Percentiles rank a stretch among this genome's conserved stretches.
Conservation (phyloP, 2,888 invertebrate genomes). For the Nephrotoma flavescens region DNA sequence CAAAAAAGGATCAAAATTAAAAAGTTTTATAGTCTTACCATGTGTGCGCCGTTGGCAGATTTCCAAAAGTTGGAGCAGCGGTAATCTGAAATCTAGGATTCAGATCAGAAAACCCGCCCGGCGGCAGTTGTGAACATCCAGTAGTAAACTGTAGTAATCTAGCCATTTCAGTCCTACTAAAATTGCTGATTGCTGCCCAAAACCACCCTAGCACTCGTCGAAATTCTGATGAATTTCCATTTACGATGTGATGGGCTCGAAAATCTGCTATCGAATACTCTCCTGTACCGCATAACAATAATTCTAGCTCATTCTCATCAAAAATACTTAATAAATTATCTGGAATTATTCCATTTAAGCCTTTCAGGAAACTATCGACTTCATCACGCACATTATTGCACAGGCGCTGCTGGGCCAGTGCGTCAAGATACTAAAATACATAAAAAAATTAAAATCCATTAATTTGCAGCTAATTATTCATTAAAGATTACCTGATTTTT, state of each 20-base stretch:
- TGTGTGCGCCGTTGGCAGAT: slow-evolving; percentile 86
- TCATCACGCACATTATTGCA: slow-evolving; percentile 69
- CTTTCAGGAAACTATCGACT: slow-evolving; percentile 77
- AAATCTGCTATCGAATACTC: slow-evolving; percentile 84
- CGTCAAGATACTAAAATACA: slow-evolving; percentile 53
- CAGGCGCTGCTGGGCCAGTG: slow-evolving; percentile 76
- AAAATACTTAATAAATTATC: slow-evolving; percentile 87
- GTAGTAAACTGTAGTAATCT: slow-evolving; percentile 84
- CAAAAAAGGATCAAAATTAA: no score
- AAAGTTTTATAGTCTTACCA: slow-evolving; percentile 45
- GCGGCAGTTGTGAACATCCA: slow-evolving; percentile 81
- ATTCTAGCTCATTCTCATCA: slow-evolving; percentile 93
- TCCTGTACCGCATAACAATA: slow-evolving; percentile 83
- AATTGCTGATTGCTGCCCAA: slow-evolving; percentile 79
- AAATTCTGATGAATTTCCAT: slow-evolving; percentile 69
- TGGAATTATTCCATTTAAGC: slow-evolving; percentile 80
- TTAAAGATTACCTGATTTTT: slow-evolving; percentile 33
- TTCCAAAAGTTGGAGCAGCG: slow-evolving; percentile 77
- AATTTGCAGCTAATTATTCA: not conserved
- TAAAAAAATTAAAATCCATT: not conserved
- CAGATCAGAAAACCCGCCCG: slow-evolving; percentile 79
- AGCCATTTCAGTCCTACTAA: slow-evolving; percentile 86
- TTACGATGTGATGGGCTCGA: slow-evolving; percentile 73
- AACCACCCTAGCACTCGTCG: slow-evolving; percentile 77
- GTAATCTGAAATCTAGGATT: slow-evolving; percentile 87